These are phyloP conservation scores for Mythimna vitellina DNA, from an alignment of 2,888 invertebrate genomes.

Conservation along the genomic window DNA sequence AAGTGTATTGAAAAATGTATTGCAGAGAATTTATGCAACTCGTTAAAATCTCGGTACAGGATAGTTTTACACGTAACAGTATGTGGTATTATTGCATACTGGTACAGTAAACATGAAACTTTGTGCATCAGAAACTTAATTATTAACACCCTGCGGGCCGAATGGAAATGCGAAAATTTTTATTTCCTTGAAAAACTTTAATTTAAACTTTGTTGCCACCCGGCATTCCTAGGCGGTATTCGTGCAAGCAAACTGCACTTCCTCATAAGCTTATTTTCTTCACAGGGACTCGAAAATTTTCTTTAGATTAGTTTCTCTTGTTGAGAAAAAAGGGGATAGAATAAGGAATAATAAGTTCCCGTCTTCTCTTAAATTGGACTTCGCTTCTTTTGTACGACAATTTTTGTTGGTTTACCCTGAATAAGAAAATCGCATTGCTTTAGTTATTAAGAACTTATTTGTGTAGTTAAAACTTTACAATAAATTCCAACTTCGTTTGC, in stretches of 20 bases:
- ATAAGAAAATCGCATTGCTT: slow-evolving; percentile 72
- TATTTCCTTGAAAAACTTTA: slow-evolving; percentile 85
- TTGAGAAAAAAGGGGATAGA: slow-evolving; percentile 88
- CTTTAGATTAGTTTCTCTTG: slow-evolving; percentile 91
- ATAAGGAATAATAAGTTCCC: slow-evolving; percentile 87
- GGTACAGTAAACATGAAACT: slow-evolving; percentile 60
- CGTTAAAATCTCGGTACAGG: slow-evolving; percentile 5
- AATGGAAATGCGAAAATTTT: slow-evolving; percentile 77
- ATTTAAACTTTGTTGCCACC: slow-evolving; percentile 88
- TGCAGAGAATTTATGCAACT: slow-evolving; percentile 9
- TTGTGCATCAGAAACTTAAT: slow-evolving; percentile 74
- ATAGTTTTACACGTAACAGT: slow-evolving; percentile 13
- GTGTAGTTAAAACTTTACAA: slow-evolving; percentile 76
- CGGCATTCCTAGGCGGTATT: slow-evolving; percentile 82
- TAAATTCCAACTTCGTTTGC: slow-evolving; percentile 68
- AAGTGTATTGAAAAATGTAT: too few relatives aligned
- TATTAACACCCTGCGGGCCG: slow-evolving; percentile 67
- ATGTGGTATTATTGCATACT: slow-evolving; percentile 32
- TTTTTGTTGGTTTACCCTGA: slow-evolving; percentile 73
- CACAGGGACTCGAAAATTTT: slow-evolving; percentile 88
- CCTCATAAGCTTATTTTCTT: slow-evolving; percentile 90
- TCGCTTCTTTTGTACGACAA: slow-evolving; percentile 78
- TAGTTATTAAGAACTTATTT: slow-evolving; percentile 77
- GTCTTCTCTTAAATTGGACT: slow-evolving; percentile 86
- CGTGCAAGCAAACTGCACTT: slow-evolving; percentile 88